Percentiles rank a stretch among this genome's conserved stretches.
phyloP scores from a whole-genome alignment of 2,888 invertebrate species.

The Amblyteles armatorius region DNA sequence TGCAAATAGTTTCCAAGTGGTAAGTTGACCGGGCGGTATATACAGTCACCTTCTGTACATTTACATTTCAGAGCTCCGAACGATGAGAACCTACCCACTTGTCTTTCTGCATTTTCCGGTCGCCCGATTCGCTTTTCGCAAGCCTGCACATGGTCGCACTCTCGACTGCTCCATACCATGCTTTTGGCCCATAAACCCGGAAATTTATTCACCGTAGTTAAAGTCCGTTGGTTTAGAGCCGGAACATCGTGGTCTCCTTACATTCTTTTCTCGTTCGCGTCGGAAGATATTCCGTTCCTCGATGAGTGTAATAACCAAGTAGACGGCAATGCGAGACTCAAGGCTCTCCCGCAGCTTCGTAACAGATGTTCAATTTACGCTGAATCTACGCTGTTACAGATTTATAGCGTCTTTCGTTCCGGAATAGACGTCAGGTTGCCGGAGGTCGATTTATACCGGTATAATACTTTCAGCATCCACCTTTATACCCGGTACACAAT shows the following conservation, averaged over 20 bases:
- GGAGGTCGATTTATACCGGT: background rate
- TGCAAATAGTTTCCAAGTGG: slow-evolving; percentile 18
- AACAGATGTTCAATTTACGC: slow-evolving; percentile 46
- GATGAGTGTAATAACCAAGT: slow-evolving; percentile 36
- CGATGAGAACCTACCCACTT: background rate
- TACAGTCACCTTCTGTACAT: background rate
- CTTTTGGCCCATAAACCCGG: slow-evolving; percentile 21
- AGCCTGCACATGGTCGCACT: background rate
- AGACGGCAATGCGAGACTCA: background rate
- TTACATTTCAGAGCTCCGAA: background rate
- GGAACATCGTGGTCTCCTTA: background rate
- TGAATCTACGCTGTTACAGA: slow-evolving; percentile 14
- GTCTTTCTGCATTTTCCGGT: slow-evolving; percentile 5
- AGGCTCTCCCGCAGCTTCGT: background rate
- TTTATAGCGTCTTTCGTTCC: slow-evolving; percentile 27
- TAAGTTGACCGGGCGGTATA: background rate
- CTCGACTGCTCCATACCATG: background rate
- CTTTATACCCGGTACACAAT: background rate
- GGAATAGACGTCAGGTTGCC: background rate
- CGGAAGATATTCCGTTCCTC: slow-evolving; percentile 31
- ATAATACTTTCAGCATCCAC: background rate
- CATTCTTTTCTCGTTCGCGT: slow-evolving; percentile 8
- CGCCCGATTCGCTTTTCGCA: slow-evolving; percentile 3
- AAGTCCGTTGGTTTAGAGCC: slow-evolving; percentile 38
- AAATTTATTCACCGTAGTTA: slow-evolving; percentile 44